These are phyloP conservation scores for Barnardius zonarius DNA, from an alignment of 2,113 vertebrate species.

Conservation along the genomic window DNA sequence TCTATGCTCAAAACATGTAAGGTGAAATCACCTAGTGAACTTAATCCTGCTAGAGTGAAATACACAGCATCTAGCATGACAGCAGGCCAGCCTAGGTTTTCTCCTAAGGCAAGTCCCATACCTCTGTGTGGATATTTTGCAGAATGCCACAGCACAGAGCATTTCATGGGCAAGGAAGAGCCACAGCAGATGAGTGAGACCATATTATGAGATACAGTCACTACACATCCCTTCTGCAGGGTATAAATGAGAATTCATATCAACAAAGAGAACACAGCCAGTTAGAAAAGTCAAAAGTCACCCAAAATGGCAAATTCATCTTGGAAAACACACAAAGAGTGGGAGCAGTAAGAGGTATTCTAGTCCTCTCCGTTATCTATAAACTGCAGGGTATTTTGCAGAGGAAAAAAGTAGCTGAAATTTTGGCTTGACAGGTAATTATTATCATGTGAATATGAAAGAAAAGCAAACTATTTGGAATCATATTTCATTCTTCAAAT, in stretches of 20 bases:
- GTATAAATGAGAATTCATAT: background rate
- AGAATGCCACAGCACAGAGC: background rate
- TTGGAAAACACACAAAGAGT: background rate
- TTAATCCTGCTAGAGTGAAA: background rate
- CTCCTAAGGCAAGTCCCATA: background rate
- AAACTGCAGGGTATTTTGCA: background rate
- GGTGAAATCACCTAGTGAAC: background rate
- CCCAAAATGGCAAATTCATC: background rate
- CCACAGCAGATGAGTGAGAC: background rate
- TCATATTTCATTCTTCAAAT: constrained; percentile 1
- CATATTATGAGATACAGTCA: background rate
- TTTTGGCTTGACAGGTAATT: background rate
- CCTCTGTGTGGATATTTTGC: background rate
- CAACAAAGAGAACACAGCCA: background rate
- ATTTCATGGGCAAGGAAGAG: background rate
- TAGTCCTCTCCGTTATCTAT: background rate
- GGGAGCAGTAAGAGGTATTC: background rate
- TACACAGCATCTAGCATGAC: background rate
- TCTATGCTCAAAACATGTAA: background rate
- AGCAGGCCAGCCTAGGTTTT: background rate
- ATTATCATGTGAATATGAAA: background rate
- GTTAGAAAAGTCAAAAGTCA: background rate
- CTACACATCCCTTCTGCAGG: background rate
- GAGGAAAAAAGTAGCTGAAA: background rate
- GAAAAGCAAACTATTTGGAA: background rate